Percentiles rank a stretch among this genome's conserved stretches.
Evolutionary conservation across 2,888 invertebrate genomes (phyloP).

Genomic region (Athalia cordata): DNA sequence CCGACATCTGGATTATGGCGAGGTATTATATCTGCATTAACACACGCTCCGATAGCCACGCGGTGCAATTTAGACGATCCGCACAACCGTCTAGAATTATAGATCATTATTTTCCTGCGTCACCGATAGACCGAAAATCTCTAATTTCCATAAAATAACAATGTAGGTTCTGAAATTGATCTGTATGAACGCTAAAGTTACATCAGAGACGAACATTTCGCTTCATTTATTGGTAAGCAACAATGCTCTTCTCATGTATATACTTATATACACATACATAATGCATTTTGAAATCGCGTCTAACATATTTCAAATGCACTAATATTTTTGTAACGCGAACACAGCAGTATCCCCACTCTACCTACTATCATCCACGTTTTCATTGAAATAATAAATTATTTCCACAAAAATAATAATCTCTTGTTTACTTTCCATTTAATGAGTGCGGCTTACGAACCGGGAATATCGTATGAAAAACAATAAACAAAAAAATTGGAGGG

Average conservation of each 20-base stretch:
- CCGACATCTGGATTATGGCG: slow-evolving; percentile 15
- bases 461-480: slow-evolving; percentile 13
- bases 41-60: neutral
- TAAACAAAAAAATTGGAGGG: neutral
- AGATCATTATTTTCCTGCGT: too few relatives aligned
- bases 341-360: neutral
- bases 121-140: too few relatives aligned
- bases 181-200: too few relatives aligned
- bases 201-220: slow-evolving; percentile 1
- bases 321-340: slow-evolving; percentile 28
- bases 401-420: slow-evolving; percentile 49
- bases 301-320: neutral
- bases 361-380: slow-evolving; percentile 36
- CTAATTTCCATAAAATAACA: too few relatives aligned
- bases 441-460: slow-evolving; percentile 38
- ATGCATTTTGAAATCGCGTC: too few relatives aligned
- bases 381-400: slow-evolving; percentile 56
- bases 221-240: slow-evolving; percentile 14
- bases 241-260: neutral
- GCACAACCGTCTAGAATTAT: too few relatives aligned
- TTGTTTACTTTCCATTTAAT: slow-evolving; percentile 48
- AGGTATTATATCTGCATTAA: neutral
- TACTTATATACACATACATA: too few relatives aligned
- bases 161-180: too few relatives aligned
- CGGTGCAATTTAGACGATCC: too few relatives aligned